phyloP scores from a whole-genome alignment of 2,113 vertebrate species.

The Microtus montanus region DNA sequence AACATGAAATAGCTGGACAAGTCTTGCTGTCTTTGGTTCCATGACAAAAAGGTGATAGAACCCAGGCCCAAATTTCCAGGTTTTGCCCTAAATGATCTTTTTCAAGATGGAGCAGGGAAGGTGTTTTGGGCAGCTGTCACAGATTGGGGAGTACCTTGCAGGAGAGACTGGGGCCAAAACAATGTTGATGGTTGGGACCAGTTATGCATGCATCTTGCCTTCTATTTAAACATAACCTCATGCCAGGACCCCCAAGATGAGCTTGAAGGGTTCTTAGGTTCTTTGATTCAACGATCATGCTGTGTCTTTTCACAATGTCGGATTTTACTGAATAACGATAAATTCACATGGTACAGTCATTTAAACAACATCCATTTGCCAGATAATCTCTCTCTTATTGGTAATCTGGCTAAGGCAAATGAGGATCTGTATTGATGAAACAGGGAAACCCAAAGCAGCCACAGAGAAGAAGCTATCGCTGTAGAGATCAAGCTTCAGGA shows the following conservation, averaged over 20 bases:
- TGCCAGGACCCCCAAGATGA: not conserved
- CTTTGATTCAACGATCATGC: not conserved
- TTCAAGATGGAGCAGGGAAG: not conserved
- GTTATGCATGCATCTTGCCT: not conserved
- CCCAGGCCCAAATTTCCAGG: not conserved
- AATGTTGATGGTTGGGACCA: not conserved
- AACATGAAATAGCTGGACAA: not conserved
- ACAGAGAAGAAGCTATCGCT: not conserved
- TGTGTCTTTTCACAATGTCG: not conserved
- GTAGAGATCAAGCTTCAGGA: not conserved
- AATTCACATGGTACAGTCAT: not conserved
- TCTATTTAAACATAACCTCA: not conserved
- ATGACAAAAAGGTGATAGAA: not conserved
- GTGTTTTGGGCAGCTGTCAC: not conserved
- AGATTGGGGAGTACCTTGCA: not conserved
- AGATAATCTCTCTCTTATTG: not conserved
- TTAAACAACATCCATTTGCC: not conserved
- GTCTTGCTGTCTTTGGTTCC: not conserved
- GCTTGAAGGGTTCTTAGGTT: not conserved
- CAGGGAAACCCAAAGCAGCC: not conserved
- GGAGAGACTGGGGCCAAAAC: not conserved
- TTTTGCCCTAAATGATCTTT: not conserved
- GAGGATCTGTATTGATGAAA: not conserved
- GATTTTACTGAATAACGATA: not conserved
- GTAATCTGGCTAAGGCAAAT: not conserved